A percentile compares a stretch with the other conserved stretches of the same genome.
Conservation (phyloP, 1,140 invertebrate species). For the Dinoponera quadriceps region DNA sequence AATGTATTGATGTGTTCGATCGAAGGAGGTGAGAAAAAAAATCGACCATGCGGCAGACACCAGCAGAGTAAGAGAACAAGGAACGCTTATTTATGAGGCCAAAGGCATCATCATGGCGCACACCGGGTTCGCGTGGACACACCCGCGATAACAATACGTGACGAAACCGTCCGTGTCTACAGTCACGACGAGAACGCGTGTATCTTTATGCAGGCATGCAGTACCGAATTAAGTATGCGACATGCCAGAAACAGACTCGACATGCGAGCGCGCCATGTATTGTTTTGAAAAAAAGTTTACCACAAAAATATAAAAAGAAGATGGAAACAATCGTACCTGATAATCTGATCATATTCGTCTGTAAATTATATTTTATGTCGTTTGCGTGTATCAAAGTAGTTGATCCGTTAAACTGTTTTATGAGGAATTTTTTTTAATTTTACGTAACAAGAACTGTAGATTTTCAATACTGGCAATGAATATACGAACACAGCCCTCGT, state of each 20-base stretch:
- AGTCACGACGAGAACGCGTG: constrained; percentile 28
- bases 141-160: constrained; percentile 62
- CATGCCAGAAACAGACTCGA: not conserved
- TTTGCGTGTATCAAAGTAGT: too few species aligned
- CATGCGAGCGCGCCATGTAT: not conserved
- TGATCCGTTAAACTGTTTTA: too few species aligned
- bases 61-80: not conserved
- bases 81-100: constrained; percentile 37
- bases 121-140: constrained; percentile 50
- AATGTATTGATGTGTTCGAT: not conserved
- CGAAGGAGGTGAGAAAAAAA: not conserved
- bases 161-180: constrained; percentile 19
- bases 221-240: constrained; percentile 4
- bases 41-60: not conserved
- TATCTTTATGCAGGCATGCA: not conserved
- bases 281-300: not conserved
- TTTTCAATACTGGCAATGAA: too few species aligned
- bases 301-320: too few species aligned
- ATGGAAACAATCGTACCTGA: too few species aligned
- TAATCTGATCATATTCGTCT: too few species aligned
- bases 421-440: too few species aligned
- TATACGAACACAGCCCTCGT: too few species aligned
- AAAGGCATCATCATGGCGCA: constrained; percentile 1
- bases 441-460: too few species aligned
- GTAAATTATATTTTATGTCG: too few species aligned